A percentile compares a stretch with the other conserved stretches of the same genome.
Conservation (phyloP, 2,113 vertebrate genomes). For the Dicaeum eximium region DNA sequence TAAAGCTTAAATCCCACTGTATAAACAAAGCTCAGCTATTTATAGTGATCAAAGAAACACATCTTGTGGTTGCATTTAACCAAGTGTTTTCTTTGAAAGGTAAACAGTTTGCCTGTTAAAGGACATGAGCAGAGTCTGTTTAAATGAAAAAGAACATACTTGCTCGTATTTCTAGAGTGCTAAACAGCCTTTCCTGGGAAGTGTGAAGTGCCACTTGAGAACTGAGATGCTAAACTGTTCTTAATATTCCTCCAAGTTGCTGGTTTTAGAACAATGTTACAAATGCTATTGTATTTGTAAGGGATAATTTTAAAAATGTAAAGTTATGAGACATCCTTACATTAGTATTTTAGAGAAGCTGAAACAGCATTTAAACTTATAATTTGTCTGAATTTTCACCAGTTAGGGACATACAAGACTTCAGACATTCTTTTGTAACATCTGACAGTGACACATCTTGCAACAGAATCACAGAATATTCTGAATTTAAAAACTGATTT, state of each 20-base stretch:
- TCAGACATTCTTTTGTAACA: background rate
- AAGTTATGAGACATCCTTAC: background rate
- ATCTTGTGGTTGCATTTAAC: background rate
- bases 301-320: background rate
- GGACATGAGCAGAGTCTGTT: background rate
- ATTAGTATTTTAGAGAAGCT: background rate
- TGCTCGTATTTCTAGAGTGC: background rate
- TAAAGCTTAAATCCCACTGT: background rate
- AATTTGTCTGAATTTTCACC: background rate
- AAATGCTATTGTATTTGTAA: background rate
- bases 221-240: background rate
- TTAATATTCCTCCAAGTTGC: background rate
- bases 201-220: background rate
- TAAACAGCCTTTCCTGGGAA: background rate
- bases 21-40: background rate
- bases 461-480: background rate
- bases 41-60: conserved; percentile 6
- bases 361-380: background rate
- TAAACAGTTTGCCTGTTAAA: background rate
- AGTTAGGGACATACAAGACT: background rate
- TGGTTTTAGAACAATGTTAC: background rate
- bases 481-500: background rate
- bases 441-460: background rate
- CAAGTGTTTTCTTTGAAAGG: conserved; percentile 19
- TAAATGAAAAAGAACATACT: conserved; percentile 3